Percentiles rank a stretch among this genome's conserved stretches.
These are phyloP conservation scores for Zonotrichia leucophrys DNA, from an alignment of 2,113 vertebrate genomes.

Conservation along the genomic window DNA sequence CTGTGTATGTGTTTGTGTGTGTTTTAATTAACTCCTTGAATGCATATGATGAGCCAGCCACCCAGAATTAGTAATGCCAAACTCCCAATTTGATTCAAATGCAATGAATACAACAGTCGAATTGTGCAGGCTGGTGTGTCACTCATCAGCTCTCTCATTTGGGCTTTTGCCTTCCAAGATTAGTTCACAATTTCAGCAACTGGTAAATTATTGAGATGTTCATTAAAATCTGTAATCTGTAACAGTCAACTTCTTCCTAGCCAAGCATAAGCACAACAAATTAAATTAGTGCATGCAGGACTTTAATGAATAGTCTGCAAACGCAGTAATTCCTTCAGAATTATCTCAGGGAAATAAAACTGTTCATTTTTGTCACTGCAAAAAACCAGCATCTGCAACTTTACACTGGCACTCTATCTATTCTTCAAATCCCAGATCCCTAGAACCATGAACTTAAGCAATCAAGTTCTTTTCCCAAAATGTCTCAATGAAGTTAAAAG, in stretches of 20 bases:
- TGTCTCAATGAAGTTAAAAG: not conserved
- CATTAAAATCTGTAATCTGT: conserved; percentile 58
- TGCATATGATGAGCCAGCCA: conserved; percentile 53
- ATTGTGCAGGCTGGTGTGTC: conserved; percentile 32
- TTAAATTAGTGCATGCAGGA: conserved; percentile 9
- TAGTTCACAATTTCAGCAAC: conserved; percentile 14
- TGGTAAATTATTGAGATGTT: conserved; percentile 51
- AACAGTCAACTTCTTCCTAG: not conserved
- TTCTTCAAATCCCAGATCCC: not conserved
- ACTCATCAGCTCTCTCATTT: conserved; percentile 6
- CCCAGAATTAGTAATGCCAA: conserved; percentile 68
- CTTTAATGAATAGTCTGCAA: not conserved
- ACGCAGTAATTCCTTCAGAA: not conserved
- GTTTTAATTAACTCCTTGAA: conserved; percentile 71
- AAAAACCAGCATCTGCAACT: conserved; percentile 11
- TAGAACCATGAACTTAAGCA: not conserved
- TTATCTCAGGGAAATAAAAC: conserved; percentile 18
- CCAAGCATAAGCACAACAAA: conserved; percentile 14
- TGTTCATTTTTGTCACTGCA: not conserved
- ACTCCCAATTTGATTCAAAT: conserved; percentile 60
- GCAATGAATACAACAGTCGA: conserved; percentile 40
- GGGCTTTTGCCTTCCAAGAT: conserved; percentile 17
- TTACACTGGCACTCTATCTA: not conserved
- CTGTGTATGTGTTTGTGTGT: conserved; percentile 52
- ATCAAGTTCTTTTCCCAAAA: not conserved